A percentile compares a stretch with the other conserved stretches of the same genome.
These are phyloP conservation scores for Drosophila rufa DNA, from an alignment of 1,140 invertebrate species.

Conservation along the genomic window DNA sequence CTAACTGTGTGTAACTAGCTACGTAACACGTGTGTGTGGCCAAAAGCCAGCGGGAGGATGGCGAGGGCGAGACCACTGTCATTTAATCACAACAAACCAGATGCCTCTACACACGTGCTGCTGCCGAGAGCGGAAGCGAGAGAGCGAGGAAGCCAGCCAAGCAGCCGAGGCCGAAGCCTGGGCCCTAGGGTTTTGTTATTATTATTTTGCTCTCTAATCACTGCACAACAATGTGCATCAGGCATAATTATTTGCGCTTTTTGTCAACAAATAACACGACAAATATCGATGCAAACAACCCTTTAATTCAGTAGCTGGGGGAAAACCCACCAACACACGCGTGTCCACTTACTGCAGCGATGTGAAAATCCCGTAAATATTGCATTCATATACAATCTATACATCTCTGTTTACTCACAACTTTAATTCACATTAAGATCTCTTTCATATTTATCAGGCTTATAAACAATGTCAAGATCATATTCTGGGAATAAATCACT, in stretches of 20 bases:
- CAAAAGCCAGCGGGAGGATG: background rate
- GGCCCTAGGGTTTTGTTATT: constrained; percentile 4
- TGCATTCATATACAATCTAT: too few species aligned
- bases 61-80: constrained; percentile 11
- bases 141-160: background rate
- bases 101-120: constrained; percentile 32
- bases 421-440: background rate
- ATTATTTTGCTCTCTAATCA: constrained; percentile 9
- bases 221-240: constrained; percentile 16
- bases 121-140: background rate
- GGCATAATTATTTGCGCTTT: background rate
- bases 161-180: background rate
- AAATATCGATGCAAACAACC: too few species aligned
- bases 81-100: constrained; percentile 42
- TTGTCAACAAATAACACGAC: background rate
- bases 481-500: background rate
- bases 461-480: background rate
- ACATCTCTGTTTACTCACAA: background rate
- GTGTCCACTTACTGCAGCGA: background rate
- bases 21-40: constrained; percentile 13
- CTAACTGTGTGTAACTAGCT: background rate
- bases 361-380: background rate
- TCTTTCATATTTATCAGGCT: background rate
- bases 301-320: too few species aligned
- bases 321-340: too few species aligned